Percentiles rank a stretch among this genome's conserved stretches.
Evolutionary conservation across 2,113 vertebrate species (phyloP).

Genomic region (Galemys pyrenaicus): DNA sequence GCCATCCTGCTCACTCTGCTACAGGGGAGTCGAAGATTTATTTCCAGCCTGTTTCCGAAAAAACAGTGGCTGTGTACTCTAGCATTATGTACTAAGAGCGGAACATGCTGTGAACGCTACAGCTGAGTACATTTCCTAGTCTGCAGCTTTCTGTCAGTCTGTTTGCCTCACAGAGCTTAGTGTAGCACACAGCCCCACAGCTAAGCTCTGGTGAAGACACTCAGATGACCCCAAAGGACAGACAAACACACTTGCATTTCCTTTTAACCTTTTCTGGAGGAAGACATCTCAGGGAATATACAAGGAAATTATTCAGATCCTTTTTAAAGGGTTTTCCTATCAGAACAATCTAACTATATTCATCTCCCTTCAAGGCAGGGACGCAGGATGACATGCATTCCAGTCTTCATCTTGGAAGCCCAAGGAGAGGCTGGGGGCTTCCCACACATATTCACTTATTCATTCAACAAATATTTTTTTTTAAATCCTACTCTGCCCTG

Average conservation of each 20-base stretch:
- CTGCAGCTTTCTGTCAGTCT: neutral
- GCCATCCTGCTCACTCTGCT: neutral
- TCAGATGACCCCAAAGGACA: neutral
- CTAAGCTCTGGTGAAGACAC: neutral
- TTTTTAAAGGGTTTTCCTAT: neutral
- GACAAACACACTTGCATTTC: neutral
- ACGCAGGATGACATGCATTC: neutral
- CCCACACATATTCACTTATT: constrained; percentile 15
- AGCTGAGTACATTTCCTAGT: neutral
- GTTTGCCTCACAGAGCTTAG: neutral
- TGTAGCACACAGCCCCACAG: neutral
- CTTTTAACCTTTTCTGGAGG: neutral
- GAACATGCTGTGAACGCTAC: neutral
- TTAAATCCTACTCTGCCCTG: constrained; percentile 22
- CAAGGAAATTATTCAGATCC: neutral
- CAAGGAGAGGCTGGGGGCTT: neutral
- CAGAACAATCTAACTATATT: neutral
- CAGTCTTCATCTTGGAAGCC: constrained; percentile 20
- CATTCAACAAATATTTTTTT: constrained; percentile 40
- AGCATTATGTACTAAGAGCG: neutral
- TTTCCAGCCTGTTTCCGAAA: neutral
- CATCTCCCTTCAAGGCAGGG: neutral
- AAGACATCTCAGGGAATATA: neutral
- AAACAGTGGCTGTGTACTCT: neutral
- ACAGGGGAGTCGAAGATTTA: neutral